Evolutionary conservation across 1,140 invertebrate species (phyloP).

Genomic region (Mizuhopecten yessoensis): DNA sequence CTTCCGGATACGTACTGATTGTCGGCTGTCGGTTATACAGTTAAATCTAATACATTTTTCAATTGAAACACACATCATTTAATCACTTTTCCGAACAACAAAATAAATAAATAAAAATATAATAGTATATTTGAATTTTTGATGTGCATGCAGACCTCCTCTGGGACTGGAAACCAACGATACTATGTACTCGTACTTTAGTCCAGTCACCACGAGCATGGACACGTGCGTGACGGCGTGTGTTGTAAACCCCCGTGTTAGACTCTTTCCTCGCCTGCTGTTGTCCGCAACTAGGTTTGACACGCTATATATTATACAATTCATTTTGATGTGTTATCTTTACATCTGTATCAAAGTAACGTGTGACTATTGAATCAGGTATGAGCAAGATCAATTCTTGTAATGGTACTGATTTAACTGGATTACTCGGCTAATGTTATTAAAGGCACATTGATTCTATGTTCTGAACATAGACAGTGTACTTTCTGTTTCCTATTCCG

Average conservation of each 20-base stretch:
- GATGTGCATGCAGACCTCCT: too few species aligned
- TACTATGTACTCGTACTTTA: not conserved
- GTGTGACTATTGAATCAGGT: not conserved
- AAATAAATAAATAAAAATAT: too few species aligned
- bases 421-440: not conserved
- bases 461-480: not conserved
- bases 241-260: not conserved
- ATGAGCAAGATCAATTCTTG: not conserved
- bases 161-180: too few species aligned
- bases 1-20: too few species aligned
- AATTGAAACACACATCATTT: too few species aligned
- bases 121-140: too few species aligned
- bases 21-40: too few species aligned
- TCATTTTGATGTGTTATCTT: not conserved
- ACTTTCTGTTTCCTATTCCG: not conserved
- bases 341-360: slow-evolving; percentile 15
- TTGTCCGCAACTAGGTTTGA: not conserved
- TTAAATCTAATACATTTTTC: too few species aligned
- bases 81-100: too few species aligned
- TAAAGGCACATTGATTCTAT: not conserved
- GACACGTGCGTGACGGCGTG: not conserved
- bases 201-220: not conserved
- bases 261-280: not conserved
- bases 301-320: not conserved
- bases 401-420: not conserved